Evolutionary conservation across 2,888 invertebrate genomes (phyloP).

Genomic region (Ypsolopha scabrella): DNA sequence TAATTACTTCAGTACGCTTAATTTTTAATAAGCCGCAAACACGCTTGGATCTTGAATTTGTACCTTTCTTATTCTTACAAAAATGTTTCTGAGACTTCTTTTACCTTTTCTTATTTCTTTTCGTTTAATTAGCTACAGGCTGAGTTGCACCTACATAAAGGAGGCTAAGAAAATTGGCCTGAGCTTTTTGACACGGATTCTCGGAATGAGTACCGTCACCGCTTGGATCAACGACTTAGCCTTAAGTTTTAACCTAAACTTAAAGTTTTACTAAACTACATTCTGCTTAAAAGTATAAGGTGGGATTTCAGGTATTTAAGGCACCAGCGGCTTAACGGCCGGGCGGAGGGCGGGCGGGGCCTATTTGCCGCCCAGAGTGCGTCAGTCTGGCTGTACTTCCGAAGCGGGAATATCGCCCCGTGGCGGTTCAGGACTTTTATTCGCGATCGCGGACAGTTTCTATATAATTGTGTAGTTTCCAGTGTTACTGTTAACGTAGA

Average conservation of each 20-base stretch:
- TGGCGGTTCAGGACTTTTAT: not conserved
- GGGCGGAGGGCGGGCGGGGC: constrained; percentile 37
- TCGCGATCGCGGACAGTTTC: constrained; percentile 3
- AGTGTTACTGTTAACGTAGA: not conserved
- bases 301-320: constrained; percentile 38
- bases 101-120: too few species aligned
- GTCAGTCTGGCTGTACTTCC: constrained; percentile 19
- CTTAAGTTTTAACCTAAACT: not conserved
- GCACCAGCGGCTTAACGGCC: constrained; percentile 28
- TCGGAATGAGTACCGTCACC: too few species aligned
- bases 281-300: constrained; percentile 28
- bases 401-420: not conserved
- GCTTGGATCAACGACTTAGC: too few species aligned
- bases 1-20: too few species aligned
- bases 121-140: too few species aligned
- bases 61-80: too few species aligned
- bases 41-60: too few species aligned
- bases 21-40: too few species aligned
- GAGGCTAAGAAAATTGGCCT: too few species aligned
- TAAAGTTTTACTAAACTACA: constrained; percentile 1
- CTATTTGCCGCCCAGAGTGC: constrained; percentile 46
- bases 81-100: too few species aligned
- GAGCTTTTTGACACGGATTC: too few species aligned
- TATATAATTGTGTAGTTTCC: not conserved
- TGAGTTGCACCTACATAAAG: too few species aligned